Evolutionary conservation across 1,140 invertebrate genomes (phyloP).

Genomic region (Lepidostoma basale): DNA sequence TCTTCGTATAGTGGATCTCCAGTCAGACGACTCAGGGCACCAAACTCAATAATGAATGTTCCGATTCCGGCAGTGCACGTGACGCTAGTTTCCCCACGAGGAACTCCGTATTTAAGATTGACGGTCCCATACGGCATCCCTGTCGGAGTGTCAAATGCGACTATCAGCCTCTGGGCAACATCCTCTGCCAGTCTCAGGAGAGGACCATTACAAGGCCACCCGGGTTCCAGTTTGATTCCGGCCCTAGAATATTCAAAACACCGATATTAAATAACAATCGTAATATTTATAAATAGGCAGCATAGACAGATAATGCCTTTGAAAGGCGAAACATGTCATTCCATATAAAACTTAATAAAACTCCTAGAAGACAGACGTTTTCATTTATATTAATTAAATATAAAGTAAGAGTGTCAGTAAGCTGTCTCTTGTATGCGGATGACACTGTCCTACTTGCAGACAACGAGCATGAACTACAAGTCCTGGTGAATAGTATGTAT

Average conservation of each 20-base stretch:
- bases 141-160: slow-evolving; percentile 87
- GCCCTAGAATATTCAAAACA: slow-evolving; percentile 65
- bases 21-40: slow-evolving; percentile 90
- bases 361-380: no score
- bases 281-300: no score
- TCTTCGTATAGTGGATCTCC: slow-evolving; percentile 95
- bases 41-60: slow-evolving; percentile 98
- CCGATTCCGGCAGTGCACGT: slow-evolving; percentile 98
- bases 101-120: slow-evolving; percentile 90
- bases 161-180: slow-evolving; percentile 86
- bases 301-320: no score
- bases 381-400: no score
- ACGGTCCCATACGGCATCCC: slow-evolving; percentile 99
- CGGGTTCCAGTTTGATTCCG: slow-evolving; percentile 82
- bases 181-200: slow-evolving; percentile 91
- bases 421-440: no score
- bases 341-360: no score
- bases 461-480: no score
- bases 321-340: no score
- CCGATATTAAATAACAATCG: no score
- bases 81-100: slow-evolving; percentile 91
- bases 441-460: no score
- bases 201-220: slow-evolving; percentile 98
- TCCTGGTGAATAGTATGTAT: no score
- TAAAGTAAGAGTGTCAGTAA: no score